Base-by-base conservation (phyloP, 2,113 vertebrate genomes). In the Hippolais icterina region DNA sequence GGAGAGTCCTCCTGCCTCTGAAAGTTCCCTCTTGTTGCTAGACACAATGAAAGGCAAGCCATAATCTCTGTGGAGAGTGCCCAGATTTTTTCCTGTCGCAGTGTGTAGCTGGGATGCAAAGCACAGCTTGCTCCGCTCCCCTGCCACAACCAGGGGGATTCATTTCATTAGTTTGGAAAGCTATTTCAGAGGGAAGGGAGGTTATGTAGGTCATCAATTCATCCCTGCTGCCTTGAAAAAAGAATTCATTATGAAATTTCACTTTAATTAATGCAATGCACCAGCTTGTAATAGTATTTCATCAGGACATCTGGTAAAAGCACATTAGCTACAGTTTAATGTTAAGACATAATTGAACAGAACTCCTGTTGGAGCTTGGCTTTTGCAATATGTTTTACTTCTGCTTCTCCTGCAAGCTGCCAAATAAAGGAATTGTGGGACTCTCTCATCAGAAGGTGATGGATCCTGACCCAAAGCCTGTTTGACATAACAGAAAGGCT, bases 161-260 rank as follows among this genome's bases (percentile, higher is more conserved):
- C 35, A 83, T 94, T 90, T 97, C 92, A 93, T 96, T 93, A 90
- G 81, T 68, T 92, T 10, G 9, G 77, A 93, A 91, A 92, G 90
- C 87, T 49, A 5, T 68, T 75, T 63, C 24, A 3, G 72, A 87
- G 84, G 49, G n/a, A 69, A 91, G 35, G 46, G 54, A 74, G 90
- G 91, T 94, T 84, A 94, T 90, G 61, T 83, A 78, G 94, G 94
- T 96, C 96, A 96, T 63, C 35, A 3, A 54, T 91, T 80, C 85
- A 82, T 79, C 56, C 66, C 88, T 65, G 76, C 87, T 96, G 87
- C 75, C 90, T 81, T 50, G 74, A 71, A 88, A 94, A 84, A 89
- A 92, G 89, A 97, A 96, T 96, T 96, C 60, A 83, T 96, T 96
- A 94, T 50, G 84, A 80, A 93, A 92, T 89, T 94, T 92, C 74